Conservation (phyloP, 1,140 invertebrate species). For the Solen grandis region DNA sequence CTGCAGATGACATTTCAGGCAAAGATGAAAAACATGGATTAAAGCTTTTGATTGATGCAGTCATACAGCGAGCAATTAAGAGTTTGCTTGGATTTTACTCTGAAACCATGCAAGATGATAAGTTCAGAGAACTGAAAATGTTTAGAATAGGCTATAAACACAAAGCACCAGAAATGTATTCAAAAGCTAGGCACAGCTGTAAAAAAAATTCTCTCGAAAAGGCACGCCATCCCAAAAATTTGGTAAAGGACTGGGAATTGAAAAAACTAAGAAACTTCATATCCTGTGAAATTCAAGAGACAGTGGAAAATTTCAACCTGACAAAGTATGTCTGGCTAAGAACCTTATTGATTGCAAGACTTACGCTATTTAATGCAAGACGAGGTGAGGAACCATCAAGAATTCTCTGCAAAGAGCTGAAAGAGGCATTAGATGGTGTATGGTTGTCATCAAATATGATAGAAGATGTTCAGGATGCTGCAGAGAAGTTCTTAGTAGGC, state of each 20-base stretch:
- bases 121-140: slow-evolving; percentile 24
- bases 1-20: neutral
- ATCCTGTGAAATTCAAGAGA: neutral
- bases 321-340: slow-evolving; percentile 25
- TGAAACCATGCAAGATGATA: slow-evolving; percentile 23
- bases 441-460: slow-evolving; percentile 37
- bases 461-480: slow-evolving; percentile 51
- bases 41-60: neutral
- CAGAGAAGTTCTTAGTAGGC: slow-evolving; percentile 56
- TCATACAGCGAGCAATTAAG: neutral
- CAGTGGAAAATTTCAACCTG: slow-evolving; percentile 1
- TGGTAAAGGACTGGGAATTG: neutral
- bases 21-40: slow-evolving; percentile 7
- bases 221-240: neutral
- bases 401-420: slow-evolving; percentile 33
- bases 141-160: slow-evolving; percentile 3
- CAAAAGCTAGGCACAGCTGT: slow-evolving; percentile 27
- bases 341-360: slow-evolving; percentile 41
- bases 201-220: slow-evolving; percentile 18
- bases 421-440: slow-evolving; percentile 37
- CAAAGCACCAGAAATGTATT: slow-evolving; percentile 1
- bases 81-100: neutral
- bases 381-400: slow-evolving; percentile 53
- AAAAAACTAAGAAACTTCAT: slow-evolving; percentile 26
- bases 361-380: slow-evolving; percentile 55